Percentiles rank a stretch among this genome's conserved stretches.
phyloP scores from a whole-genome alignment of 2,113 vertebrate species.

The Epinephelus moara region DNA sequence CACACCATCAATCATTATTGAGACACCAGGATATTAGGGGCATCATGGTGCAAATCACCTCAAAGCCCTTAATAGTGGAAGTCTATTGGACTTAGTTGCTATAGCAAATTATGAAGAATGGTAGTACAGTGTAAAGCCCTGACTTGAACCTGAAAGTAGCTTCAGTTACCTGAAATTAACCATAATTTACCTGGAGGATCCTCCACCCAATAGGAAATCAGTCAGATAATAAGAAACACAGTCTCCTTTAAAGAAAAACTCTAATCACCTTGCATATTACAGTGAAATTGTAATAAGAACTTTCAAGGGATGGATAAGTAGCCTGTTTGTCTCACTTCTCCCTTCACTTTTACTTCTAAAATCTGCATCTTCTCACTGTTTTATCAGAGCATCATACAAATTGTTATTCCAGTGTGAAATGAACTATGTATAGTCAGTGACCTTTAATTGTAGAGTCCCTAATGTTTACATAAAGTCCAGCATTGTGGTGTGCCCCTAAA shows the following conservation, averaged over 20 bases:
- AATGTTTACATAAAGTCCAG: not conserved
- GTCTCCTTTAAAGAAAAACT: not conserved
- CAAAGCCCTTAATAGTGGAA: not conserved
- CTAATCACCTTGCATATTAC: not conserved
- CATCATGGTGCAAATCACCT: not conserved
- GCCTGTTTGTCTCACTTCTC: not conserved
- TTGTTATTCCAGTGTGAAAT: not conserved
- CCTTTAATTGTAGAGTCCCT: not conserved
- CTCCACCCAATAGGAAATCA: not conserved
- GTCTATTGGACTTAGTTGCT: not conserved
- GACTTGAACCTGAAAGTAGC: not conserved
- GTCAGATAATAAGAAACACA: not conserved
- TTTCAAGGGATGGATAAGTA: not conserved
- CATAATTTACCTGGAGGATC: too few species aligned
- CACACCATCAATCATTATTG: too few species aligned
- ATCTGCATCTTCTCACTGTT: not conserved
- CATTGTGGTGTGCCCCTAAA: not conserved
- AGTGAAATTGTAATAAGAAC: not conserved
- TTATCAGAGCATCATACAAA: not conserved
- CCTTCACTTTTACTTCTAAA: not conserved
- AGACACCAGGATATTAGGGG: not conserved
- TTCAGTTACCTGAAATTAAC: too few species aligned
- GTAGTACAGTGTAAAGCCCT: not conserved
- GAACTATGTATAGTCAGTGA: not conserved
- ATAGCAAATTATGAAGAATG: not conserved